Percentiles rank a stretch among this genome's conserved stretches.
These are phyloP conservation scores for Anthopleura xanthogrammica DNA, from an alignment of 92 coral and sea anemone genomes.

Conservation along the genomic window DNA sequence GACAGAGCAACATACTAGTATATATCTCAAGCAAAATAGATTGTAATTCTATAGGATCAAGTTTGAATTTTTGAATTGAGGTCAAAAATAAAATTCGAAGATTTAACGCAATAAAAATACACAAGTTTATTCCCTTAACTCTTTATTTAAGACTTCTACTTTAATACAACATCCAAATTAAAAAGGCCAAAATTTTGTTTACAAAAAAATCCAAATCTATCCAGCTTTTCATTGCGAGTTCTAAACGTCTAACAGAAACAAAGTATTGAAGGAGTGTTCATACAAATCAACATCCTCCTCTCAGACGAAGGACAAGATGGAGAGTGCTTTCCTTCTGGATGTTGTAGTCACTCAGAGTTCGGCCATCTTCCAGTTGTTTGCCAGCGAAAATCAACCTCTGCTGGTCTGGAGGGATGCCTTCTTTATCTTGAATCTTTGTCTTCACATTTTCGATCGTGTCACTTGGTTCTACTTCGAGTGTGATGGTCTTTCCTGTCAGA, in stretches of 20 bases:
- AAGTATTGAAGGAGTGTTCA: neutral
- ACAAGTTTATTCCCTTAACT: neutral
- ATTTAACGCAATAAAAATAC: neutral
- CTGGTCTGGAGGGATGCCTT: constrained; percentile 88
- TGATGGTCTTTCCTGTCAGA: constrained; percentile 75
- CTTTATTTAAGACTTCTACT: neutral
- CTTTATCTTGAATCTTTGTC: constrained; percentile 79
- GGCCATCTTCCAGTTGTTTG: constrained; percentile 66
- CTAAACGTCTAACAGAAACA: neutral
- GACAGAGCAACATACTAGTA: too few species aligned
- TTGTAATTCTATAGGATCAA: too few species aligned
- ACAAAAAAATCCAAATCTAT: neutral
- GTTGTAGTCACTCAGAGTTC: constrained; percentile 66
- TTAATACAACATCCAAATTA: neutral
- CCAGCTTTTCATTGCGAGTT: neutral
- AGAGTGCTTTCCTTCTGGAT: constrained; percentile 70
- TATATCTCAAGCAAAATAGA: too few species aligned
- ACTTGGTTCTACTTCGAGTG: constrained; percentile 71
- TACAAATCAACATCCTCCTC: constrained; percentile 25
- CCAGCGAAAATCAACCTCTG: constrained; percentile 75
- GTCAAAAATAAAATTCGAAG: too few species aligned
- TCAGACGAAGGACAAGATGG: constrained; percentile 48
- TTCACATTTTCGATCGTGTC: constrained; percentile 82
- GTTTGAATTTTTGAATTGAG: too few species aligned
- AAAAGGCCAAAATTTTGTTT: neutral